phyloP scores from a whole-genome alignment of 2,113 vertebrate species.

The Vombatus ursinus region DNA sequence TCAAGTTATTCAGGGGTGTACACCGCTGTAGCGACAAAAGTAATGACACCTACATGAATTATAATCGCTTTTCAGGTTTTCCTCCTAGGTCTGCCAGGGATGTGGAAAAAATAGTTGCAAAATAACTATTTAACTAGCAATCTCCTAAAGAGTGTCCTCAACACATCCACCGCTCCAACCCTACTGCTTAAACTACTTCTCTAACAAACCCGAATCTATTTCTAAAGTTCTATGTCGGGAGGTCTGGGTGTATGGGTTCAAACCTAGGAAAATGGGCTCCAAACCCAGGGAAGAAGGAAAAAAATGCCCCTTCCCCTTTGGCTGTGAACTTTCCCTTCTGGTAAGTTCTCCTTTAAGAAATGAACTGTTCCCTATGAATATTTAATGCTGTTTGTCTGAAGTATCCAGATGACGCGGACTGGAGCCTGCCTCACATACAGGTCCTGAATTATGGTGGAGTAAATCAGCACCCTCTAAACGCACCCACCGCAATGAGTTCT shows the following conservation, averaged over 20 bases:
- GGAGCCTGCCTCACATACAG: slow-evolving; percentile 62
- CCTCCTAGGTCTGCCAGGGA: neutral
- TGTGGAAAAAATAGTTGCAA: neutral
- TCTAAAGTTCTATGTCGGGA: neutral
- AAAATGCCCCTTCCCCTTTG: neutral
- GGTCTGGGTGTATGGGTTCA: neutral
- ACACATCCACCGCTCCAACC: neutral
- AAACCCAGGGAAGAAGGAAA: accelerated
- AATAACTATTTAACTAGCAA: neutral
- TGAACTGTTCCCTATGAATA: slow-evolving; percentile 77
- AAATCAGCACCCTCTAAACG: slow-evolving; percentile 56
- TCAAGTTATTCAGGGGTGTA: neutral
- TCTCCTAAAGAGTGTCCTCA: neutral
- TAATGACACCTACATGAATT: neutral
- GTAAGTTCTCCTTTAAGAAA: slow-evolving; percentile 84
- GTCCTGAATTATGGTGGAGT: slow-evolving; percentile 64
- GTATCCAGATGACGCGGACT: slow-evolving; percentile 69
- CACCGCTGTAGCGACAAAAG: neutral
- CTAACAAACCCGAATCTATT: accelerated
- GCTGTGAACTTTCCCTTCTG: slow-evolving; percentile 67
- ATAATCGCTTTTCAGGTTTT: neutral
- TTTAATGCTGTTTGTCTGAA: slow-evolving; percentile 67
- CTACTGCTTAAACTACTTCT: neutral
- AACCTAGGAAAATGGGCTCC: neutral
- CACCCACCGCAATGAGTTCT: slow-evolving; percentile 35